Percentiles rank a stretch among this genome's conserved stretches.
These are phyloP conservation scores for Aphidoletes aphidimyza DNA, from an alignment of 2,888 invertebrate genomes.

Conservation along the genomic window DNA sequence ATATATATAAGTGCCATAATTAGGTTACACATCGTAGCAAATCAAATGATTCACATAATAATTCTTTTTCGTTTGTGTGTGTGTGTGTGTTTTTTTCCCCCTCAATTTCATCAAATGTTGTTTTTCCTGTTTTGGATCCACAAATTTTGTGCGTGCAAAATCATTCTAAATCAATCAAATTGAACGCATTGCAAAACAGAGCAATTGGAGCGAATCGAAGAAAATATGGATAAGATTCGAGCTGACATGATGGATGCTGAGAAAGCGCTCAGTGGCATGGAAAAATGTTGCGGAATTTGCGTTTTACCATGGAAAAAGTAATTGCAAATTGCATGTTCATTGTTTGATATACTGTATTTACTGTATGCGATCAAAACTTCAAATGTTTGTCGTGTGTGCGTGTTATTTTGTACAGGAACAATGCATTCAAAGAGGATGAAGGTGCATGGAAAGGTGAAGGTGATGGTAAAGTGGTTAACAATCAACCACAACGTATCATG, in stretches of 20 bases:
- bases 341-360: too few relatives aligned
- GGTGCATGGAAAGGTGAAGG: constrained; percentile 99
- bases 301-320: constrained; percentile 96
- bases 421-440: constrained; percentile 72
- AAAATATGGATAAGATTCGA: constrained; percentile 98
- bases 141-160: background rate
- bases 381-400: background rate
- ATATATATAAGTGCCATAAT: background rate
- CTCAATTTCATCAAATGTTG: background rate
- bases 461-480: constrained; percentile 96
- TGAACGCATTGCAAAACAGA: constrained; percentile 70
- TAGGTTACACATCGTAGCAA: background rate
- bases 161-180: background rate
- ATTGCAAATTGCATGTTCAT: background rate
- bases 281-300: constrained; percentile 97
- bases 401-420: constrained; percentile 68
- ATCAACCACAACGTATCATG: constrained; percentile 94
- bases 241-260: constrained; percentile 98
- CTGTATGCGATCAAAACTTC: too few relatives aligned
- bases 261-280: constrained; percentile 97
- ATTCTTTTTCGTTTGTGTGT: background rate
- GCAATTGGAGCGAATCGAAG: constrained; percentile 97
- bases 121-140: background rate
- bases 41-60: background rate
- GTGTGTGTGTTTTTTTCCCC: background rate